A percentile compares a stretch with the other conserved stretches of the same genome.
Conservation (phyloP, 2,888 invertebrate species). For the Metacarcinus magister region DNA sequence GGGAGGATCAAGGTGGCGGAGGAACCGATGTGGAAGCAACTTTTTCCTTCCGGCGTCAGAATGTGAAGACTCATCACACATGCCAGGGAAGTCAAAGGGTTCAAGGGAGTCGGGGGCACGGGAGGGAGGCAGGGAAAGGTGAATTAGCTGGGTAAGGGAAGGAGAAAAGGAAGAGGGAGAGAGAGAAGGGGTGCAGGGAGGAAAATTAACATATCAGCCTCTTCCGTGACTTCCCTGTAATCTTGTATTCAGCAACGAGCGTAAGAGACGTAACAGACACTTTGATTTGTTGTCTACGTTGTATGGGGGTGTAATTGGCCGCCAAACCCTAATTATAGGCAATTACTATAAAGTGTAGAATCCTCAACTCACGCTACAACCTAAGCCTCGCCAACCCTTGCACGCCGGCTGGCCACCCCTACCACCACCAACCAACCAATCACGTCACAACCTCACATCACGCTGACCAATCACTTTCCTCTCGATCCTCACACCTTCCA, state of each 20-base stretch:
- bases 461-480: conserved; percentile 1
- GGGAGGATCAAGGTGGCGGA: not conserved
- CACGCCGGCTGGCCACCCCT: not conserved
- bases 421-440: conserved; percentile 58
- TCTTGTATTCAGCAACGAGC: conserved; percentile 65
- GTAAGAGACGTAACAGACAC: conserved; percentile 65
- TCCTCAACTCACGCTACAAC: conserved; percentile 53
- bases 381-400: conserved; percentile 38
- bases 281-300: conserved; percentile 47
- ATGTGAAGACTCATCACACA: not conserved
- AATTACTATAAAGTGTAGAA: conserved; percentile 70
- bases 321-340: conserved; percentile 70
- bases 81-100: conserved; percentile 33
- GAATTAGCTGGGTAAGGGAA: not conserved
- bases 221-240: conserved; percentile 63
- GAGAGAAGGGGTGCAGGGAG: conserved; percentile 45
- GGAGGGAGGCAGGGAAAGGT: not conserved
- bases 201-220: conserved; percentile 68
- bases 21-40: not conserved
- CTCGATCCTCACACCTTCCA: conserved; percentile 5
- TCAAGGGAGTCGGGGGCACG: too few relatives aligned
- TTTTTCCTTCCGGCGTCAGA: conserved; percentile 39
- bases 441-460: not conserved
- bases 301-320: conserved; percentile 69
- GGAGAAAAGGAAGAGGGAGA: not conserved